Base-by-base conservation (phyloP, 2,113 vertebrate species). In the Sceloporus undulatus region DNA sequence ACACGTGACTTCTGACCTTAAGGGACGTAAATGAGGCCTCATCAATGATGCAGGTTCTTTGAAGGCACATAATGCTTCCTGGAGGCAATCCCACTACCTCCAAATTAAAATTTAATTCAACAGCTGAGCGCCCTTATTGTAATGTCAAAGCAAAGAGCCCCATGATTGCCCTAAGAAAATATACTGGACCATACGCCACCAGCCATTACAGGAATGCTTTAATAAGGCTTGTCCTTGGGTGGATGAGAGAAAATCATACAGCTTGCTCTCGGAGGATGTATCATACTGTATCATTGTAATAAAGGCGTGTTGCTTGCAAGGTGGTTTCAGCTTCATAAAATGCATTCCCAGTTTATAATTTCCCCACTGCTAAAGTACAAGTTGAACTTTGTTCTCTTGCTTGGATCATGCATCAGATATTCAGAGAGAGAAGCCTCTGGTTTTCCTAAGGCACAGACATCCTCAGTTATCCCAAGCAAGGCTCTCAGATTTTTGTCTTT, bases 81-180 rank as follows among this genome's bases (percentile, higher is more conserved):
- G 87, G 71, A 88, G 79, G 80, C 87, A 83, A 83, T 56, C 74
- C 81, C 52, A 78, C 87, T 38, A 56, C 73, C 74, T 88, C 16
- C 87, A 84, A 78, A 88, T 88, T 84, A 88, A 88, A 88, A 56
- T 88, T 88, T 88, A 88, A 88, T 88, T 38, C 87, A 84, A 68
- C 87, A 88, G 87, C 87, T 88, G 87, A 88, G 81, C 73, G 3
- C 81, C 87, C 71, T 84, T 68, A 78, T 88, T 84, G 87, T 84
- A 77, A 84, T 38, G 62, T 78, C n/a, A 83, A 77, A 88, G 59
- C 52, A 77, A 70, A 52, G 71, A 84, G n/a, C 34, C 65, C 73
- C 54, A 73, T 84, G 74, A 74, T 65, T 27, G 38, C n/a, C 62
- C 59, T 56, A 70, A 56, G 81, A 88, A 88, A 84, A 84, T 83